A percentile compares a stretch with the other conserved stretches of the same genome.
Evolutionary conservation across 2,113 vertebrate genomes (phyloP).

Genomic region (Todiramphus saurophagus): DNA sequence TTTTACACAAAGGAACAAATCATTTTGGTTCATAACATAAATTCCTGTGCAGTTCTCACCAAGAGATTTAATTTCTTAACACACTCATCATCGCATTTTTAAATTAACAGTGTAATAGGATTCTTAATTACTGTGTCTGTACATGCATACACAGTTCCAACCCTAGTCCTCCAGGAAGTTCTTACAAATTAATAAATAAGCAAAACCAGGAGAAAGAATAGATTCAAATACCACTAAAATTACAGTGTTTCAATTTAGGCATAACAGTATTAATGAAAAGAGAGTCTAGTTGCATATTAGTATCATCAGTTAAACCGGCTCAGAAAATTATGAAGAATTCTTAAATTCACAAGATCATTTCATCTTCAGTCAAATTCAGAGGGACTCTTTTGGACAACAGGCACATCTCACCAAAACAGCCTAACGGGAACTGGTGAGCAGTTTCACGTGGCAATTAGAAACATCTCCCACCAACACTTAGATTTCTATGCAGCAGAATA

Average conservation of each 20-base stretch:
- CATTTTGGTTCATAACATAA: background rate
- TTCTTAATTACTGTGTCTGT: slow-evolving; percentile 15
- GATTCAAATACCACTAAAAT: background rate
- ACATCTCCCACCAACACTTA: background rate
- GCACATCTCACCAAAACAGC: background rate
- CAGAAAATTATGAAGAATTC: background rate
- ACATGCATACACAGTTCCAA: background rate
- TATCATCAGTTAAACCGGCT: background rate
- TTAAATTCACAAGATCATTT: background rate
- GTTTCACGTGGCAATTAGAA: background rate
- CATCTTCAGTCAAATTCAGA: background rate
- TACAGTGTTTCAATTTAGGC: background rate
- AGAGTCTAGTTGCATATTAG: background rate
- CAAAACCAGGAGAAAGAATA: background rate
- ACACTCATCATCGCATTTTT: background rate
- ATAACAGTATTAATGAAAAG: background rate
- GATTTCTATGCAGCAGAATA: background rate
- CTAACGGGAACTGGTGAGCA: background rate
- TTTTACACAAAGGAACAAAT: background rate
- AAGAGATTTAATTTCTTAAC: background rate
- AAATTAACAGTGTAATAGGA: background rate
- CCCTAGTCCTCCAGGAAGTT: background rate
- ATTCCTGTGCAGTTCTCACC: background rate
- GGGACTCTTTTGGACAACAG: background rate
- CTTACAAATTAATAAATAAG: background rate